Conservation (phyloP, 2,797 vertebrate species). For the Salmo trutta region DNA sequence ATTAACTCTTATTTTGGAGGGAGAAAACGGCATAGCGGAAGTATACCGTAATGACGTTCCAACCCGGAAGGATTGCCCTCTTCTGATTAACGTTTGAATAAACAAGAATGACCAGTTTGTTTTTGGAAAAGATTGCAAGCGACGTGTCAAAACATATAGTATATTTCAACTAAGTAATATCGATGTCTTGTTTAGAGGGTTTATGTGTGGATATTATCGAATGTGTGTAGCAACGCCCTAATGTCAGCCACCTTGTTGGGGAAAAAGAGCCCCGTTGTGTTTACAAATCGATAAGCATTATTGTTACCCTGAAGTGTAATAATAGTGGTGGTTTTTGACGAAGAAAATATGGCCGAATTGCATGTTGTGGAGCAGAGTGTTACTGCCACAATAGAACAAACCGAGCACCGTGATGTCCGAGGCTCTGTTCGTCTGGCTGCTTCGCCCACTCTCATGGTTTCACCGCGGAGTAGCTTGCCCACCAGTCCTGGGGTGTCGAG, state of each 20-base stretch:
- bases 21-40: conserved; percentile 55
- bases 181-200: conserved; percentile 27
- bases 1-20: conserved; percentile 63
- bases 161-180: conserved; percentile 8
- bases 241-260: conserved; percentile 59
- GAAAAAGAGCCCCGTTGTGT: conserved; percentile 62
- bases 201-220: conserved; percentile 41
- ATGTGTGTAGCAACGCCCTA: conserved; percentile 64
- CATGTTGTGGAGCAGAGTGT: conserved; percentile 73
- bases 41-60: conserved; percentile 75
- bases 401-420: conserved; percentile 74
- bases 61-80: conserved; percentile 73
- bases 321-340: conserved; percentile 27
- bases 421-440: conserved; percentile 71
- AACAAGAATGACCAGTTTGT: conserved; percentile 69
- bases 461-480: conserved; percentile 73
- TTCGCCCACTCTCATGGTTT: conserved; percentile 73
- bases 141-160: conserved; percentile 41
- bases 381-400: conserved; percentile 69
- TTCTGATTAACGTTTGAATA: conserved; percentile 74
- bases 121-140: conserved; percentile 28
- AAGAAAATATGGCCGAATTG: conserved; percentile 75
- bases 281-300: conserved; percentile 59
- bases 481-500: conserved; percentile 76
- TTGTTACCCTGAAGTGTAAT: conserved; percentile 50